Percentiles rank a stretch among this genome's conserved stretches.
These are phyloP conservation scores for Drosophila barbarae DNA, from an alignment of 2,888 invertebrate genomes.

Conservation along the genomic window DNA sequence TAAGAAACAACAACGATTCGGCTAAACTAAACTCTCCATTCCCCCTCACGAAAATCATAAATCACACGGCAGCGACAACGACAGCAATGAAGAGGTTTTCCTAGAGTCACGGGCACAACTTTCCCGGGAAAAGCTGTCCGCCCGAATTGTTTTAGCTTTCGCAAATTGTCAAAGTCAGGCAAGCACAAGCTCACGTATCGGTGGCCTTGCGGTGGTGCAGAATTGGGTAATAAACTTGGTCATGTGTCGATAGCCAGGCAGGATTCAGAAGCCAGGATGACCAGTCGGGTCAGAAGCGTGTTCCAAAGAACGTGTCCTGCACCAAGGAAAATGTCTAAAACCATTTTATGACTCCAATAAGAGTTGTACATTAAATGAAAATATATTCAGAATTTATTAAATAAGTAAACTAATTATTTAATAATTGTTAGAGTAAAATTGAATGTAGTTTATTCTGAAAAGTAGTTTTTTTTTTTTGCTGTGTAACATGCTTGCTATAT, in stretches of 20 bases:
- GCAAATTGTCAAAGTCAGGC: conserved; percentile 35
- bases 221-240: conserved; percentile 48
- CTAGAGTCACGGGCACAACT: conserved; percentile 22
- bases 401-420: neutral
- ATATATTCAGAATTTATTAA: neutral
- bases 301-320: conserved; percentile 18
- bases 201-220: conserved; percentile 19
- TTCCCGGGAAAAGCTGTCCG: conserved; percentile 1
- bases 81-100: conserved; percentile 19
- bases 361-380: fast-evolving
- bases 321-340: neutral
- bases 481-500: neutral
- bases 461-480: conserved; percentile 1
- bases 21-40: conserved; percentile 11
- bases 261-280: conserved; percentile 32
- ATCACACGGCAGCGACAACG: conserved; percentile 49
- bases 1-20: conserved; percentile 47
- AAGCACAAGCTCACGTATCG: conserved; percentile 36
- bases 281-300: conserved; percentile 29
- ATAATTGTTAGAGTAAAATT: no score
- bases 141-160: conserved; percentile 30
- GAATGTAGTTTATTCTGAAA: no score
- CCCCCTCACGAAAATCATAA: conserved; percentile 59
- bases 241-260: conserved; percentile 51
- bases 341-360: no score